A percentile compares a stretch with the other conserved stretches of the same genome.
phyloP scores from a whole-genome alignment of 2,113 vertebrate species.

The Chloropsis hardwickii region DNA sequence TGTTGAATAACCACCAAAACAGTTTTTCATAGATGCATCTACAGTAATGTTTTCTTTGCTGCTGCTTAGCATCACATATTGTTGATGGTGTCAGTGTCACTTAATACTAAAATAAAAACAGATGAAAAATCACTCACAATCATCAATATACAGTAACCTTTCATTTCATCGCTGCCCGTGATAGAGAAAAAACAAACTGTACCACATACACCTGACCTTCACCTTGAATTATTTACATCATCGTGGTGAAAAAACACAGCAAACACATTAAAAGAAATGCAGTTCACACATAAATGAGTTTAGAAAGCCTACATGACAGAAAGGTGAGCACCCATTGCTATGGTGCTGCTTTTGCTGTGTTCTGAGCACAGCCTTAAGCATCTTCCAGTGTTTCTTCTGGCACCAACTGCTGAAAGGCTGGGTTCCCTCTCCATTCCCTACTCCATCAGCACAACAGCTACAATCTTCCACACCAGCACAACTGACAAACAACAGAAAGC shows the following conservation, averaged over 20 bases:
- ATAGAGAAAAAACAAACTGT: background rate
- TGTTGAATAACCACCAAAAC: background rate
- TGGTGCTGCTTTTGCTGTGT: background rate
- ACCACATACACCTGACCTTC: background rate
- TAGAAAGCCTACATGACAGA: background rate
- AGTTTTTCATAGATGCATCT: background rate
- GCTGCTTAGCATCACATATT: background rate
- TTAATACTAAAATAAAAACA: background rate
- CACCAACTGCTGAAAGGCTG: background rate
- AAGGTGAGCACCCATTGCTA: background rate
- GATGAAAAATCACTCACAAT: background rate
- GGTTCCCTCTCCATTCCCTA: background rate
- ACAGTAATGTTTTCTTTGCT: background rate
- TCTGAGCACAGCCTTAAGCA: background rate
- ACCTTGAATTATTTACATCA: background rate
- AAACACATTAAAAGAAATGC: background rate
- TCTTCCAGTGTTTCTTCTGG: fast-evolving
- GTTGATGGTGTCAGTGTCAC: background rate
- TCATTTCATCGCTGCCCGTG: background rate
- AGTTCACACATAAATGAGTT: background rate
- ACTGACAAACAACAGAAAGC: background rate
- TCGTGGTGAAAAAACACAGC: background rate
- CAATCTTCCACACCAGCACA: background rate
- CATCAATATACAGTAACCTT: background rate
- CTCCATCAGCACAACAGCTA: background rate